Conservation (phyloP, 2,888 invertebrate species). For the Acholoe squamosa region DNA sequence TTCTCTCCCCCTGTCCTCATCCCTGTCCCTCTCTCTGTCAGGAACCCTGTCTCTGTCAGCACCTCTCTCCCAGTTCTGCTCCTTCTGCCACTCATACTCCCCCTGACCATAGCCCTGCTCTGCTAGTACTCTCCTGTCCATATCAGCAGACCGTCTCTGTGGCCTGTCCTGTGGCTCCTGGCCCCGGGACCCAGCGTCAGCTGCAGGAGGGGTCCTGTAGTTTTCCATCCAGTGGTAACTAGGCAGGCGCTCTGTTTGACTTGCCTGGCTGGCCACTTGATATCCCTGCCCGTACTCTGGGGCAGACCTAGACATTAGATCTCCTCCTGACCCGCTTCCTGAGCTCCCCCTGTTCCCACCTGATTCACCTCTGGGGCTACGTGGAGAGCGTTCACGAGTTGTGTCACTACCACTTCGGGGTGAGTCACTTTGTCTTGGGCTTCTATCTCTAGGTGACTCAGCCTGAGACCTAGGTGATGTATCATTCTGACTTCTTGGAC, state of each 20-base stretch:
- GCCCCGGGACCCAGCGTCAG: neutral
- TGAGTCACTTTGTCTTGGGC: constrained; percentile 45
- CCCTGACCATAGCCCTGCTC: neutral
- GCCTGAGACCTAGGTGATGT: neutral
- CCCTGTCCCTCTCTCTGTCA: neutral
- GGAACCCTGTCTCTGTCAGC: neutral
- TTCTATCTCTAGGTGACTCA: constrained; percentile 11
- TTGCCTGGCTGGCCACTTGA: neutral
- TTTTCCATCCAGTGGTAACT: constrained; percentile 52
- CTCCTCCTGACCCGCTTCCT: neutral
- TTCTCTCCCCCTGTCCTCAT: neutral
- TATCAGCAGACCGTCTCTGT: neutral
- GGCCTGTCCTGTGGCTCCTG: neutral
- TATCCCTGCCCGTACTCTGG: neutral
- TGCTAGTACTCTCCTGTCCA: neutral
- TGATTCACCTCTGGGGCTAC: neutral
- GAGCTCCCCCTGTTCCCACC: neutral
- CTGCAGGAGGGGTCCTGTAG: neutral
- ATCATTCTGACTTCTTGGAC: constrained; percentile 15
- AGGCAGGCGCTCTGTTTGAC: constrained; percentile 38
- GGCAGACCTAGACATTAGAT: constrained; percentile 26
- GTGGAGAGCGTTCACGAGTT: constrained; percentile 19
- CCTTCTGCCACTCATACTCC: constrained; percentile 2
- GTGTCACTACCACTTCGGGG: constrained; percentile 28
- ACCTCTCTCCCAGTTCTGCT: neutral